Conservation (phyloP, 2,888 invertebrate species). For the Adela reaumurella region DNA sequence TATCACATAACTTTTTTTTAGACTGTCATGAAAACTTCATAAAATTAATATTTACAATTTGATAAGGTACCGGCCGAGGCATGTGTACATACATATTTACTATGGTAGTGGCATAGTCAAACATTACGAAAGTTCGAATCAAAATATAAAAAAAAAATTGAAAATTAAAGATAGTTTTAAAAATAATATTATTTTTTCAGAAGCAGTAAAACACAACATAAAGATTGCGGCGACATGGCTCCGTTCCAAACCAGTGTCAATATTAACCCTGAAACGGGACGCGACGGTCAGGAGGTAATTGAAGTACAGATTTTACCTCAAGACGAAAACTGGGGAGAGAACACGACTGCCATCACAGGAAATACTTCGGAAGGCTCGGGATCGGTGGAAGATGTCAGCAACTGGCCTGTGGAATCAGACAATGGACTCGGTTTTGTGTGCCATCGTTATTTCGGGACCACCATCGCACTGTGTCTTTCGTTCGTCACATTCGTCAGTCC, state of each 20-base stretch:
- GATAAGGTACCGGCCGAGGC: too few relatives aligned
- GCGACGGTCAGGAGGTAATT: constrained; percentile 86
- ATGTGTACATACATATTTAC: too few relatives aligned
- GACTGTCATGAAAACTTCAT: too few relatives aligned
- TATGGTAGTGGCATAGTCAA: too few relatives aligned
- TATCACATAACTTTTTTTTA: too few relatives aligned
- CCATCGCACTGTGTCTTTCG: constrained; percentile 74
- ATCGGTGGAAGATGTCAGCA: constrained; percentile 86
- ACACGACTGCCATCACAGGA: constrained; percentile 94
- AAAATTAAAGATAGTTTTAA: too few relatives aligned
- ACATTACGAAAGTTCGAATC: too few relatives aligned
- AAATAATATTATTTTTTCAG: constrained; percentile 26
- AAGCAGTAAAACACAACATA: constrained; percentile 64
- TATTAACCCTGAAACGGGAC: constrained; percentile 69
- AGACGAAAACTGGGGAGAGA: constrained; percentile 99
- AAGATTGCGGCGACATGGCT: constrained; percentile 69
- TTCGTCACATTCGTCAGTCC: constrained; percentile 88
- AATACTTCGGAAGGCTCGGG: constrained; percentile 95
- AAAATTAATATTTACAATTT: too few relatives aligned
- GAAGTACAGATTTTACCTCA: constrained; percentile 95
- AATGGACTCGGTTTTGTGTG: constrained; percentile 70
- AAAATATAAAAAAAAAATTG: too few relatives aligned
- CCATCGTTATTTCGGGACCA: constrained; percentile 79
- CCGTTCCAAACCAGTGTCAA: constrained; percentile 86
- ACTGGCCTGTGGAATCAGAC: constrained; percentile 75